Base-by-base conservation (phyloP, 2,113 vertebrate genomes). In the Heliornis fulica region DNA sequence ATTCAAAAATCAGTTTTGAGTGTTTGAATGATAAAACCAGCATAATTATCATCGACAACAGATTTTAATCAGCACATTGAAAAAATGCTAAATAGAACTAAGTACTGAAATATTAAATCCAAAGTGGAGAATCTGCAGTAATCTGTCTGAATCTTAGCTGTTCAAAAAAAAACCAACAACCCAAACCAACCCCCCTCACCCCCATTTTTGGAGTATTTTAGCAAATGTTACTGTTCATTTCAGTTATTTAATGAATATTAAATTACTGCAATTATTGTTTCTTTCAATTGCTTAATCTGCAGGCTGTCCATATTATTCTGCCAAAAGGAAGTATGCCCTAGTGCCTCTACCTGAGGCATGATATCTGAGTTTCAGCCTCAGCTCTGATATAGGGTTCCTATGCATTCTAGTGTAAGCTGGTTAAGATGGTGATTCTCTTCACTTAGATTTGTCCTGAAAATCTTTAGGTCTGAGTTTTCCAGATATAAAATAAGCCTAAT, bases 21-120 rank as follows among this genome's bases (percentile, higher is more conserved):
- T 69, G 57, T 93, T 80, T 90, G 70, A 97, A 77, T 93, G 79
- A 96, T 96, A 93, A 95, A 94, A 50, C n/a, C 74, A 80, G 72
- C 34, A 84, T 92, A 97, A 96, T 97, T 95, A 96, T 71, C 5
- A 96, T 85, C 83, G 92, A 87, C 59, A 90, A 34, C 26, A 95
- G 68, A 95, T 90, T 97, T 96, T 96, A 97, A 96, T 97, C 96
- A 98, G 69, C 82, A 93, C 75, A 92, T 59, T 60, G 38, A 94
- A 96, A 97, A 96, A 96, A 95, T 83, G 56, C n/a, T 90, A 96
- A 97, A 71, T 46, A 61, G 36, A 86, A 56, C 40, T 6, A 40
- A 88, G n/a, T 23, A 95, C n/a, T 94, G 48, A 96, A 92, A 91
- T 91, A 80, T 63, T 90, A 95, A 95, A 76, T 60, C 34, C 48